These are phyloP conservation scores for Sycophila texana DNA, from an alignment of 2,888 invertebrate species.

Conservation along the genomic window DNA sequence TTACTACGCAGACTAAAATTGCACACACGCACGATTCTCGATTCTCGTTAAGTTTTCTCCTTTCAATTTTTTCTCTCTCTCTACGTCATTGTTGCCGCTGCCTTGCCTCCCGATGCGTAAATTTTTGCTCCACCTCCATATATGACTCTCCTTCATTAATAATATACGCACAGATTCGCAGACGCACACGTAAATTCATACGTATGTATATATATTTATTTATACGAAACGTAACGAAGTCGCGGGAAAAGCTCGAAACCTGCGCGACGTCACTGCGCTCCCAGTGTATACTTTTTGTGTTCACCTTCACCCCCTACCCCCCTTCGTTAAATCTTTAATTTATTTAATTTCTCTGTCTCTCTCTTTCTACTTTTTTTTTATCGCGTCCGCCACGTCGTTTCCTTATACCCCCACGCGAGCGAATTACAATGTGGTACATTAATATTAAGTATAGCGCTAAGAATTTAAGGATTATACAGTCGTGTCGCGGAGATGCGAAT, in stretches of 20 bases:
- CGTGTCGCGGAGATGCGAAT: conserved; percentile 23
- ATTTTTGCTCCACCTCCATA: not conserved
- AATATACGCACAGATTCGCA: conserved; percentile 44
- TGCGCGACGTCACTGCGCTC: conserved; percentile 43
- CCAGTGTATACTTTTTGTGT: not conserved
- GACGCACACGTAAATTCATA: conserved; percentile 38
- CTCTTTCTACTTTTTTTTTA: not conserved
- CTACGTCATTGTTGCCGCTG: not conserved
- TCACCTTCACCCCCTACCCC: not conserved
- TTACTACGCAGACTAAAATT: conserved; percentile 46
- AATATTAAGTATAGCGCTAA: conserved; percentile 18
- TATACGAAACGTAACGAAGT: conserved; percentile 41
- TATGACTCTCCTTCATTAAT: not conserved
- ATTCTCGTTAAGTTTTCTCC: conserved; percentile 33
- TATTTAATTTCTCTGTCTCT: not conserved
- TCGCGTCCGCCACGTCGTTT: not conserved
- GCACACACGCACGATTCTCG: conserved; percentile 24
- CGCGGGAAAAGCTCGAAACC: conserved; percentile 49
- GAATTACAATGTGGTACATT: conserved; percentile 2
- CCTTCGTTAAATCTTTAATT: no score
- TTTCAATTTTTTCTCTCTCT: not conserved
- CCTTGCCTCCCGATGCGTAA: not conserved
- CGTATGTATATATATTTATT: conserved; percentile 22
- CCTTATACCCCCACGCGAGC: not conserved
- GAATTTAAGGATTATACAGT: conserved; percentile 31